Evolutionary conservation across 2,888 invertebrate genomes (phyloP), one percentile per base, ranked within the genome.

Genomic region (Acanthococcus lagerstroemiae): DNA sequence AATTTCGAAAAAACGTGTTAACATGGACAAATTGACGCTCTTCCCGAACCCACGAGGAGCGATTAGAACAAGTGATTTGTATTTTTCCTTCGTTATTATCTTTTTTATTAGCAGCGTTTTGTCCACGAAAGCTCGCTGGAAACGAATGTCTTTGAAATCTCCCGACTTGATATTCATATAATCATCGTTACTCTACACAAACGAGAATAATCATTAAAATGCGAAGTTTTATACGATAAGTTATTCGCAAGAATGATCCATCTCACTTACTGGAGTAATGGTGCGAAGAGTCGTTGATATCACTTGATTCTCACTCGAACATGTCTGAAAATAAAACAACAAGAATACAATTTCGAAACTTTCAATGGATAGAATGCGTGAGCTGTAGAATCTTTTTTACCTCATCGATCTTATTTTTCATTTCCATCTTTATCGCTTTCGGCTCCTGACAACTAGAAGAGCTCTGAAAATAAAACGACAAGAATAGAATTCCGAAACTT

Each of bases 1-100:
- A 26, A 15, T 55, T 27, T 19, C 26, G 55, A 26, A 55, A 55
- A 55, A 55, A 55, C 54, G 54, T 52, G 17, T 24, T 22, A 52
- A 7, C 54, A 52, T 52, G 21, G 22, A 22, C 12, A 52, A 7
- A 52, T 52, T 52, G 4, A 52, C 22, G 24, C 54, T 52, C 22
- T 52, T 48, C 7, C 54, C 54, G 22, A 52, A 52, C 6, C 54
- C 12, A 6, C 54, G 4, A 19, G 54, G 54, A 7, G 54, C 54
- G 5, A 15, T 52, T 15, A 52, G 24, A 24, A 52, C 6, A 52
- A 52, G 12, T 24, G 21, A 9, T 15, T 7, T 7, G 3, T 19
- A 4, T 19, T 5, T 7, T 21, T 52, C 22, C n/a, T n/a, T n/a
- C n/a, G n/a, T 46, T 15, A 52, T 12, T 22, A 52, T 15, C 15